Evolutionary conservation across 2,888 invertebrate species (phyloP).

Genomic region (Minunthozetes semirufus): DNA sequence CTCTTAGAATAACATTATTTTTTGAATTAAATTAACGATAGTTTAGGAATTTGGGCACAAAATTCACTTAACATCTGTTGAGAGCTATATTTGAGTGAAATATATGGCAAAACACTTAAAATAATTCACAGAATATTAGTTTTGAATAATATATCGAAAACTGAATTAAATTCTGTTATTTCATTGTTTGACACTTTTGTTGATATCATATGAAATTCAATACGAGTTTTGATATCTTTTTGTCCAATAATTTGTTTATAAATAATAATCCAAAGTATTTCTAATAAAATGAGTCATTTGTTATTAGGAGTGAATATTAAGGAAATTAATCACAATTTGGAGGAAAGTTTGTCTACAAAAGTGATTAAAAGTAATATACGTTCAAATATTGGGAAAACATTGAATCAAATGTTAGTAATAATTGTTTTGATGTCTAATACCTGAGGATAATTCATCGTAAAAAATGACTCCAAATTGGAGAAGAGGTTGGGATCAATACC

Average conservation of each 20-base stretch:
- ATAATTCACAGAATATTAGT: no score
- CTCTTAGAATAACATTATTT: no score
- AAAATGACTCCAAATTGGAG: slow-evolving; percentile 87
- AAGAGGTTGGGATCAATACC: slow-evolving; percentile 86
- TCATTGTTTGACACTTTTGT: no score
- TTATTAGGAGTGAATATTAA: neutral
- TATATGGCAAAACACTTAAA: no score
- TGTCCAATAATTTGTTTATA: no score
- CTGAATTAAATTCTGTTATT: no score
- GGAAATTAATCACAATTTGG: neutral
- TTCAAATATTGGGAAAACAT: neutral
- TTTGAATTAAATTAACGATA: no score
- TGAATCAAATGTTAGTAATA: neutral
- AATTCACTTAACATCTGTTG: no score
- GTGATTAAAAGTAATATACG: neutral
- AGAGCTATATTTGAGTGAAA: no score
- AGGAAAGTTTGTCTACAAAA: slow-evolving; percentile 20
- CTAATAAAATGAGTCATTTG: neutral
- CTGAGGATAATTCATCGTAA: slow-evolving; percentile 82
- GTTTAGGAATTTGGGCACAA: no score
- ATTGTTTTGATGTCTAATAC: slow-evolving; percentile 48
- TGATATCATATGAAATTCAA: neutral
- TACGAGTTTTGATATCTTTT: no score
- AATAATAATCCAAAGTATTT: neutral
- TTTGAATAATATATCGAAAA: no score